phyloP scores from a whole-genome alignment of 2,797 vertebrate species.

The Pteropus rufus region DNA sequence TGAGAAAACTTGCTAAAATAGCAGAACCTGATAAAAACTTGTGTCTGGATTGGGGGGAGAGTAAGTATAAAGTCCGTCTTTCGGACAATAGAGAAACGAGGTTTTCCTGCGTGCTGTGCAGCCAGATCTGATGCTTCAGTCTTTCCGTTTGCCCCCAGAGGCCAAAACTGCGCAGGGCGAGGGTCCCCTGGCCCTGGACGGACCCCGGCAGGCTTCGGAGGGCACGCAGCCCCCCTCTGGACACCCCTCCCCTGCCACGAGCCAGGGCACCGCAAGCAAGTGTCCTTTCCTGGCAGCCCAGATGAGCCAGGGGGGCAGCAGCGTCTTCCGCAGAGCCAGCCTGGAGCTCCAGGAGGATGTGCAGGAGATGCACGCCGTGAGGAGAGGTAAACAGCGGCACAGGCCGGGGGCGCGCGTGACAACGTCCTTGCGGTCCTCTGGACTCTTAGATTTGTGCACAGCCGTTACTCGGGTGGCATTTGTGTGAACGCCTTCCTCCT shows the following conservation, averaged over 20 bases:
- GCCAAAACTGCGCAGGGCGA: constrained; percentile 68
- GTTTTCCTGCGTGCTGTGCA: neutral
- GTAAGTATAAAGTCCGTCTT: neutral
- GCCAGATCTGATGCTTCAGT: neutral
- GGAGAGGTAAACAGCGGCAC: constrained; percentile 85
- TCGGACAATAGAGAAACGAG: neutral
- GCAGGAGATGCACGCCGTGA: constrained; percentile 89
- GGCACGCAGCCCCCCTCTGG: constrained; percentile 79
- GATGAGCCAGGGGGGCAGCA: constrained; percentile 92
- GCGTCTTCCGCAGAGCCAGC: constrained; percentile 92
- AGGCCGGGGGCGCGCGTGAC: no score
- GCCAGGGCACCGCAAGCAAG: constrained; percentile 87
- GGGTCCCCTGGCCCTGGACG: constrained; percentile 53
- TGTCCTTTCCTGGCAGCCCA: constrained; percentile 97
- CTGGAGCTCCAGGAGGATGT: constrained; percentile 96
- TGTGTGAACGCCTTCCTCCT: constrained; percentile 12
- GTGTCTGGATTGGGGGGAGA: neutral
- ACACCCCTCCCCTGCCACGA: constrained; percentile 80
- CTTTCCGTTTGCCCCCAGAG: constrained; percentile 65
- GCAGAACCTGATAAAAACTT: neutral
- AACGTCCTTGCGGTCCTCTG: neutral
- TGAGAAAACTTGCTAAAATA: neutral
- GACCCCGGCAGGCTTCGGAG: constrained; percentile 59
- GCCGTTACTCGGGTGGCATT: neutral
- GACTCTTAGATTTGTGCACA: neutral